These are phyloP conservation scores for Dromas ardeola DNA, from an alignment of 2,113 vertebrate genomes.

Conservation along the genomic window DNA sequence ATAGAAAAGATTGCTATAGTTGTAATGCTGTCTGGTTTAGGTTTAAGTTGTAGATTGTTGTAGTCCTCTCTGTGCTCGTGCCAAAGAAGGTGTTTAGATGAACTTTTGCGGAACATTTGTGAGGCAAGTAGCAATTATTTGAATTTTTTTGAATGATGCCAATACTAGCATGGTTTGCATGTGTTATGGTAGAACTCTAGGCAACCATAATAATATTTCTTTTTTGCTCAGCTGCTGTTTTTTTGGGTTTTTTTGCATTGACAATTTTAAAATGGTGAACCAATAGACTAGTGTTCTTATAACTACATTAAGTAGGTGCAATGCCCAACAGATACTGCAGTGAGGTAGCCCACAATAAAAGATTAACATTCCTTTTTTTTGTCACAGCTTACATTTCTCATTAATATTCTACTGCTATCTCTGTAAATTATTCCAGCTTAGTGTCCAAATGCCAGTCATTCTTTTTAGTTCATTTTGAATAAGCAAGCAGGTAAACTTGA, in stretches of 20 bases:
- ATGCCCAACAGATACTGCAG: not conserved
- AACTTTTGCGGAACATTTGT: not conserved
- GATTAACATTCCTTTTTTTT: not conserved
- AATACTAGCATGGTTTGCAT: not conserved
- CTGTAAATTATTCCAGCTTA: slow-evolving; percentile 3
- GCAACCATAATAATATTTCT: not conserved
- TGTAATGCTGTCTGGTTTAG: not conserved
- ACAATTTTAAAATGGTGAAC: not conserved
- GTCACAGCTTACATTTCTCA: slow-evolving; percentile 5
- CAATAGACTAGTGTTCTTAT: not conserved
- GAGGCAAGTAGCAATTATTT: not conserved
- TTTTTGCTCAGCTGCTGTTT: not conserved
- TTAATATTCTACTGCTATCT: not conserved
- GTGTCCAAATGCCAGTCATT: slow-evolving; percentile 2
- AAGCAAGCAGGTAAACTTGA: slow-evolving; percentile 11
- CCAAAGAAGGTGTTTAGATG: not conserved
- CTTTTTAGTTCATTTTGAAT: slow-evolving; percentile 29
- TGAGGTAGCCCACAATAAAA: not conserved
- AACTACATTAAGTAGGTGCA: not conserved
- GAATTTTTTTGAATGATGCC: not conserved
- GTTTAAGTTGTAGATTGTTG: not conserved
- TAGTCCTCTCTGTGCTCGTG: not conserved
- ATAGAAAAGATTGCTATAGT: not conserved
- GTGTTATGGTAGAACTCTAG: not conserved
- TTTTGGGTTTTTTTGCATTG: not conserved